Percentiles rank a stretch among this genome's conserved stretches.
phyloP scores from a whole-genome alignment of 2,797 vertebrate species.

The Ambastaia sidthimunki region DNA sequence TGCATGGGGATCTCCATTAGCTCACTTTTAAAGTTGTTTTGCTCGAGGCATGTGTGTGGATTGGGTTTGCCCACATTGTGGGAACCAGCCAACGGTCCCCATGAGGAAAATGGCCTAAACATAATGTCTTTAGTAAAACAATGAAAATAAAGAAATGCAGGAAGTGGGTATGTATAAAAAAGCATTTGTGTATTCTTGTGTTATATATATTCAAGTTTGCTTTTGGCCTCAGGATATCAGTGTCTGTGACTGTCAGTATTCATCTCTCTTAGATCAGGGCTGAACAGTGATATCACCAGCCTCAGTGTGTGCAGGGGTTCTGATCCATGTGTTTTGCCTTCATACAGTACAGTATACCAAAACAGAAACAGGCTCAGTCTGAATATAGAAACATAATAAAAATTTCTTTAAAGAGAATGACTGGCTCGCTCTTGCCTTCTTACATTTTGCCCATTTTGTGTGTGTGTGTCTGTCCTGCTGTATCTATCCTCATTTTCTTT shows the following conservation, averaged over 20 bases:
- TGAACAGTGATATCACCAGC: slow-evolving; percentile 14
- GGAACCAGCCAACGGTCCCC: too few species aligned
- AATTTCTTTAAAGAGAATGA: neutral
- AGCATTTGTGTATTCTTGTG: neutral
- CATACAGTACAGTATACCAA: neutral
- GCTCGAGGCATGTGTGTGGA: neutral
- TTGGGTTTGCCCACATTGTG: too few species aligned
- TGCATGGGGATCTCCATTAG: neutral
- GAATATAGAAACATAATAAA: neutral
- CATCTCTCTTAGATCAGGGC: slow-evolving; percentile 23
- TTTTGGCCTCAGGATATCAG: slow-evolving; percentile 3
- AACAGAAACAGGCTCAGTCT: neutral
- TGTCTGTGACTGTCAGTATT: slow-evolving; percentile 8
- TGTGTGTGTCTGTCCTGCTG: neutral
- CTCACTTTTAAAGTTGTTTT: neutral
- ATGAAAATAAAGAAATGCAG: slow-evolving; percentile 53
- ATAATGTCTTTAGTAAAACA: neutral
- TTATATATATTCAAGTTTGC: neutral
- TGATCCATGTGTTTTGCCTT: slow-evolving; percentile 12
- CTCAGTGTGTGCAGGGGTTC: neutral
- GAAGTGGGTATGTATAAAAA: neutral
- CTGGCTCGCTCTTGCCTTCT: neutral
- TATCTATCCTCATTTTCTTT: neutral
- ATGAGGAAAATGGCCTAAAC: neutral
- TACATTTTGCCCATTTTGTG: too few species aligned